phyloP scores from a whole-genome alignment of 2,113 vertebrate genomes.

The Gnathonemus echidnorhynchus region DNA sequence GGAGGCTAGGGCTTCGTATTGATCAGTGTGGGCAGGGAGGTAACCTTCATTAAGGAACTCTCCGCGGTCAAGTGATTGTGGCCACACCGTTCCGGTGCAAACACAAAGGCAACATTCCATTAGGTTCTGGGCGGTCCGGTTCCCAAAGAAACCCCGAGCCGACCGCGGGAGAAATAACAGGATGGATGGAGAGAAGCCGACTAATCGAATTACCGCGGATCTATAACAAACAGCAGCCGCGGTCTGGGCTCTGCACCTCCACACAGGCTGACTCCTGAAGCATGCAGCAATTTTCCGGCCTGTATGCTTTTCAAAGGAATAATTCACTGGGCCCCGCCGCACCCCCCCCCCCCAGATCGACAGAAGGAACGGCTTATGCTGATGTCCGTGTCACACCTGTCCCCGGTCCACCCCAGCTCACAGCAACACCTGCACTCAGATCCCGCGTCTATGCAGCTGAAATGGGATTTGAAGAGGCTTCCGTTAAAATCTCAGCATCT shows the following conservation, averaged over 20 bases:
- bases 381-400: slow-evolving; percentile 67
- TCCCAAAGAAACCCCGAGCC: neutral
- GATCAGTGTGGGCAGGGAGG: neutral
- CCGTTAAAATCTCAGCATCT: neutral
- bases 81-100: neutral
- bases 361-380: slow-evolving; percentile 56
- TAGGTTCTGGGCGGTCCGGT: neutral
- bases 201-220: neutral
- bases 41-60: slow-evolving; percentile 1
- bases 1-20: neutral
- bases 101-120: neutral
- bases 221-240: neutral
- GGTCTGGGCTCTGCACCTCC: neutral
- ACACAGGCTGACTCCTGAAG: neutral
- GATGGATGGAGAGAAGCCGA: neutral
- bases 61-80: neutral
- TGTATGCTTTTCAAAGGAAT: neutral
- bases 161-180: too few species aligned
- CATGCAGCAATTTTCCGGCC: neutral
- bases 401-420: slow-evolving; percentile 62
- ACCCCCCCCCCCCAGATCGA: neutral
- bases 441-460: slow-evolving; percentile 65
- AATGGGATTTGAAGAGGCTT: slow-evolving; percentile 38
- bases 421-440: slow-evolving; percentile 59
- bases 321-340: neutral